Conservation (phyloP, 2,888 invertebrate species). For the Baronia brevicornis region DNA sequence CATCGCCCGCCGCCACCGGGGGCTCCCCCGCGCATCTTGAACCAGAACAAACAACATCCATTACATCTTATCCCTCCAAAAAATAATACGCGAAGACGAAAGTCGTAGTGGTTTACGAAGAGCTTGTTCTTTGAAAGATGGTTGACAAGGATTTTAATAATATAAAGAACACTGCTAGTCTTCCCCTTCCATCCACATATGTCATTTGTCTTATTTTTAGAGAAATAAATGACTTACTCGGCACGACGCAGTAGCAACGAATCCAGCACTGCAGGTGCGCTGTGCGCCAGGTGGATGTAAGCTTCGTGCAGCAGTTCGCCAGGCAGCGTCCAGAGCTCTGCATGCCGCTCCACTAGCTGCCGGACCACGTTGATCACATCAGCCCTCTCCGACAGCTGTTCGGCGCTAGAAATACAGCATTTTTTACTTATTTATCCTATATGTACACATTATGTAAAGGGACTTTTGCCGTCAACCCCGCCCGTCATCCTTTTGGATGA, state of each 20-base stretch:
- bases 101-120: too few relatives aligned
- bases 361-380: constrained; percentile 94
- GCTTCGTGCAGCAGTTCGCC: constrained; percentile 90
- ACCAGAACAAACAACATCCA: too few relatives aligned
- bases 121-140: too few relatives aligned
- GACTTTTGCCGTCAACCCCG: too few relatives aligned
- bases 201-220: too few relatives aligned
- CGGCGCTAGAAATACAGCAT: constrained; percentile 57
- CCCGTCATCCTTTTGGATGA: too few relatives aligned
- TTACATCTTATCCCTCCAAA: too few relatives aligned
- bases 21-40: constrained; percentile 14
- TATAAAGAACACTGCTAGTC: constrained; percentile 24
- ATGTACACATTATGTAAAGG: too few relatives aligned
- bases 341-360: constrained; percentile 77
- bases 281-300: constrained; percentile 89
- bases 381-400: constrained; percentile 85
- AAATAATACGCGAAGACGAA: too few relatives aligned
- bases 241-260: constrained; percentile 71
- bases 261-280: constrained; percentile 88
- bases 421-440: too few relatives aligned
- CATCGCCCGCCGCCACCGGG: constrained; percentile 17
- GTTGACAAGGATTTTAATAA: too few relatives aligned
- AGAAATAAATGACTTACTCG: constrained; percentile 42
- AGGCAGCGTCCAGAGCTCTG: constrained; percentile 79
- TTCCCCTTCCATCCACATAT: constrained; percentile 21